These are phyloP conservation scores for Lepidotrigona ventralis DNA, from an alignment of 1,140 invertebrate genomes.

Conservation along the genomic window DNA sequence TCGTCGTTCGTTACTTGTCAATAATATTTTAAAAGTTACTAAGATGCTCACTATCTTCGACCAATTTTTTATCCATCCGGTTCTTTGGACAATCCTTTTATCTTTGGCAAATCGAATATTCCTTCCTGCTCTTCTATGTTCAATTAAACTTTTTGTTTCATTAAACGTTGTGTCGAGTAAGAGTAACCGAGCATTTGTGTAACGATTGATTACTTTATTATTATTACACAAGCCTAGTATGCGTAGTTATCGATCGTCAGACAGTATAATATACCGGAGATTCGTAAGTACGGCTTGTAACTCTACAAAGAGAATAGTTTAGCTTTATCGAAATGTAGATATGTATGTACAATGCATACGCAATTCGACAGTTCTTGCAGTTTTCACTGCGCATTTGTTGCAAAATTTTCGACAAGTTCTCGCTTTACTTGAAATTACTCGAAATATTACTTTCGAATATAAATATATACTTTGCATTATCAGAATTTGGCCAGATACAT, in stretches of 20 bases:
- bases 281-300: constrained; percentile 2
- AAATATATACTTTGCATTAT: no score
- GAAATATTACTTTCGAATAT: no score
- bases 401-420: not conserved
- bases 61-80: no score
- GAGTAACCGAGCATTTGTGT: no score
- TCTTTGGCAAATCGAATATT: not conserved
- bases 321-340: not conserved
- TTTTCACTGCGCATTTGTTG: not conserved
- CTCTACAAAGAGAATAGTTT: constrained; percentile 23
- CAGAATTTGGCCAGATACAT: not conserved
- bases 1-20: not conserved
- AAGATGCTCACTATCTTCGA: no score
- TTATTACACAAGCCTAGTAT: not conserved
- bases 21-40: no score
- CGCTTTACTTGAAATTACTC: not conserved
- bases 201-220: constrained; percentile 6
- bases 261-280: not conserved
- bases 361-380: not conserved
- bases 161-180: not conserved
- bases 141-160: not conserved
- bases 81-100: no score
- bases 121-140: not conserved
- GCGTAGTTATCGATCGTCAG: constrained; percentile 2
- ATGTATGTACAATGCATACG: not conserved